Evolutionary conservation across 2,888 invertebrate genomes (phyloP).

Genomic region (Limenitis camilla): DNA sequence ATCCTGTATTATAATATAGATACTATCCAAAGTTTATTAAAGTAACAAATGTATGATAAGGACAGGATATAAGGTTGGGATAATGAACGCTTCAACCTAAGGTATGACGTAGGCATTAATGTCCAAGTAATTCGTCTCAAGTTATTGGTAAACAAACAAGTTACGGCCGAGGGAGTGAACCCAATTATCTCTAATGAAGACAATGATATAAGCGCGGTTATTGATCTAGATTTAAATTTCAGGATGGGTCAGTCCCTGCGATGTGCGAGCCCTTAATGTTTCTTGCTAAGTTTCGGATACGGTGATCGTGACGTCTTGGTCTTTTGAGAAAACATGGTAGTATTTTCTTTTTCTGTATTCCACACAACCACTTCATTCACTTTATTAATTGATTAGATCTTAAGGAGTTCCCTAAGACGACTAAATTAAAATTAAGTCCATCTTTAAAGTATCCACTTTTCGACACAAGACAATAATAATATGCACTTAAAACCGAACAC

Average conservation of each 20-base stretch:
- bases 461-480: no score
- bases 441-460: no score
- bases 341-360: no score
- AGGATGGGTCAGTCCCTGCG: slow-evolving; percentile 73
- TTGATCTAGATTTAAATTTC: slow-evolving; percentile 76
- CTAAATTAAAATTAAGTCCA: no score
- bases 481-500: no score
- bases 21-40: slow-evolving; percentile 1
- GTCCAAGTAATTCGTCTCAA: slow-evolving; percentile 71
- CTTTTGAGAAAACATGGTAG: slow-evolving; percentile 16
- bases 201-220: slow-evolving; percentile 76
- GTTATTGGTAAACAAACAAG: slow-evolving; percentile 70
- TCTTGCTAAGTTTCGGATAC: slow-evolving; percentile 62
- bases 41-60: slow-evolving; percentile 18
- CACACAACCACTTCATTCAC: no score
- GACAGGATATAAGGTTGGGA: slow-evolving; percentile 8
- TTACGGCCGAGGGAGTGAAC: slow-evolving; percentile 69
- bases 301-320: slow-evolving; percentile 36
- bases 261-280: slow-evolving; percentile 72
- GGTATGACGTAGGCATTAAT: slow-evolving; percentile 34
- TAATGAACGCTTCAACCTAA: slow-evolving; percentile 23
- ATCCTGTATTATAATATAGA: no score
- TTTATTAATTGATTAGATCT: no score
- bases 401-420: no score
- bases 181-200: slow-evolving; percentile 77